Conservation (phyloP, 2,888 invertebrate species). For the Eristalinus sepulchralis region DNA sequence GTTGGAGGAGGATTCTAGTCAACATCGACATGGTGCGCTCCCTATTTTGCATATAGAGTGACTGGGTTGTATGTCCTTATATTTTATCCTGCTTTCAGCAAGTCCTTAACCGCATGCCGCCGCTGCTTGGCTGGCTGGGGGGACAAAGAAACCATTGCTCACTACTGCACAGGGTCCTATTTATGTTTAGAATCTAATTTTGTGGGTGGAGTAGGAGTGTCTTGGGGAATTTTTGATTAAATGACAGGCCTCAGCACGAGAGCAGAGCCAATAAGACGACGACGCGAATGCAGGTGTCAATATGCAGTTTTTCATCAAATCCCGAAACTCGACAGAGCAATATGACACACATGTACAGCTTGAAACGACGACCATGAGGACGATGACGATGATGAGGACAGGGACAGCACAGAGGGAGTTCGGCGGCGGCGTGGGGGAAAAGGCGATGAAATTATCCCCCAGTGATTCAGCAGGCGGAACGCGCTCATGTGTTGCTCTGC, state of each 20-base stretch:
- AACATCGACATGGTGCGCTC: slow-evolving; percentile 22
- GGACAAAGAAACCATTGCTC: neutral
- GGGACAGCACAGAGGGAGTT: neutral
- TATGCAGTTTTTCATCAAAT: slow-evolving; percentile 61
- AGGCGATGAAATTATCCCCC: slow-evolving; percentile 39
- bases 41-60: slow-evolving; percentile 68
- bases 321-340: neutral
- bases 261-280: slow-evolving; percentile 24
- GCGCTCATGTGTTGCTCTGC: slow-evolving; percentile 63
- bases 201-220: neutral
- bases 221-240: slow-evolving; percentile 23
- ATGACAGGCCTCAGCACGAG: neutral
- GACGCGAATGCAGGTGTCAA: slow-evolving; percentile 56
- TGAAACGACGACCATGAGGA: neutral
- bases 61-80: slow-evolving; percentile 45
- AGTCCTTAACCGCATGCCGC: slow-evolving; percentile 6
- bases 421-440: slow-evolving; percentile 7
- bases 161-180: neutral
- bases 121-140: neutral
- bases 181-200: slow-evolving; percentile 33
- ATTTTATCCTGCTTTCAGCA: slow-evolving; percentile 52
- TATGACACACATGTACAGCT: slow-evolving; percentile 45
- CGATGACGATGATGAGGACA: neutral
- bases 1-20: neutral
- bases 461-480: slow-evolving; percentile 30